Percentiles rank a stretch among this genome's conserved stretches.
phyloP scores from a whole-genome alignment of 1,140 invertebrate species.

The Drepana arcuata region DNA sequence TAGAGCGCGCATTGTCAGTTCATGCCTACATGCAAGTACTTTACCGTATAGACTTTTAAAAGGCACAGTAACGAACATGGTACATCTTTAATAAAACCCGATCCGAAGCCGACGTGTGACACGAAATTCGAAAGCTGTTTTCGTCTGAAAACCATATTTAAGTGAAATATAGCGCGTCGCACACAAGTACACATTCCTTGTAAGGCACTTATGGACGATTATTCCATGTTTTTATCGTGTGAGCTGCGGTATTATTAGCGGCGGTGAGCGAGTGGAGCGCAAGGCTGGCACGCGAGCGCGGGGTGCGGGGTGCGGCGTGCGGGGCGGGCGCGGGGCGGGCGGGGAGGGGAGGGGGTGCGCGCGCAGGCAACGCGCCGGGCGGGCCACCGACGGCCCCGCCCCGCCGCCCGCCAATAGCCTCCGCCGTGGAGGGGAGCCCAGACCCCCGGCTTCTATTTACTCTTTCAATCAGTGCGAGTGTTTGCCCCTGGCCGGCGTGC shows the following conservation, averaged over 20 bases:
- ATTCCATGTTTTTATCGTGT: conserved; percentile 66
- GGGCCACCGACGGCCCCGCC: conserved; percentile 21
- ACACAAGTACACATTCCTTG: conserved; percentile 57
- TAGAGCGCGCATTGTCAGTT: too few relatives aligned
- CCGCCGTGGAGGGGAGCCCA: conserved; percentile 52
- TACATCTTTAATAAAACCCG: too few relatives aligned
- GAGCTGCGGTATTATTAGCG: conserved; percentile 63
- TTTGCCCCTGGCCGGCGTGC: conserved; percentile 67
- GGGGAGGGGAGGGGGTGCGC: conserved; percentile 13
- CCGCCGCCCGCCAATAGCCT: conserved; percentile 38
- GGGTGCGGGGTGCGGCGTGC: conserved; percentile 13
- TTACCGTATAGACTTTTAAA: too few relatives aligned
- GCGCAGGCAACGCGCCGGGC: conserved; percentile 17
- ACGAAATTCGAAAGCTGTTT: too few relatives aligned
- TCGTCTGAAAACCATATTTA: too few relatives aligned
- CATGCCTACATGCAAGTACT: too few relatives aligned
- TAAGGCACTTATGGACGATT: conserved; percentile 68
- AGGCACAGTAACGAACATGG: background rate
- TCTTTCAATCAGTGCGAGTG: conserved; percentile 72
- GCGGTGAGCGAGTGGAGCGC: conserved; percentile 15
- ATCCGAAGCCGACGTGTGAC: too few relatives aligned
- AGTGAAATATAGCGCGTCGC: conserved; percentile 16
- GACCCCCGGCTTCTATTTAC: conserved; percentile 65
- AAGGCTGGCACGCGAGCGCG: conserved; percentile 13
- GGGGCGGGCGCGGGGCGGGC: conserved; percentile 5